Conservation (phyloP, 2,797 vertebrate genomes). For the Kryptolebias ocellatus region DNA sequence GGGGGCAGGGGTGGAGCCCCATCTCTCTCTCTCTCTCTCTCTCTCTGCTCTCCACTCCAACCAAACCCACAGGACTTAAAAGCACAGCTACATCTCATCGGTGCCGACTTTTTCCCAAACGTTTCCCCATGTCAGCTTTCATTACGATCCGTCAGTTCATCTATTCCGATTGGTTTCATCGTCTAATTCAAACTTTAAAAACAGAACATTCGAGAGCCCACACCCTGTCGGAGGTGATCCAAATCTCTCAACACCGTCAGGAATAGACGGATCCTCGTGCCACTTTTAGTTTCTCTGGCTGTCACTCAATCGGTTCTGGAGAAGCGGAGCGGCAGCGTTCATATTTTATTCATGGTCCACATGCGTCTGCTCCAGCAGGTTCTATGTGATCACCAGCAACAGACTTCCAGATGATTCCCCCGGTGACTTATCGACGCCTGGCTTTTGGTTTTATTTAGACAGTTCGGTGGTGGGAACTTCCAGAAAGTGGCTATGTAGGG, state of each 20-base stretch:
- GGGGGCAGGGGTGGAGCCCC: slow-evolving; percentile 75
- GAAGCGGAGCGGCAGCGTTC: slow-evolving; percentile 28
- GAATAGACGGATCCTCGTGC: slow-evolving; percentile 9
- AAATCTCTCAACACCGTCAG: background rate
- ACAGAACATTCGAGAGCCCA: background rate
- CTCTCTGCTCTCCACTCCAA: slow-evolving; percentile 42
- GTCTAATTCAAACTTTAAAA: background rate
- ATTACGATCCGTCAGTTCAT: background rate
- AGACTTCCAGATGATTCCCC: slow-evolving; percentile 64
- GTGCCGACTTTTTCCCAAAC: background rate
- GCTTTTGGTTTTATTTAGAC: slow-evolving; percentile 68
- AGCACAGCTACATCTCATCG: slow-evolving; percentile 11
- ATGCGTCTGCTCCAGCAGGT: slow-evolving; percentile 47
- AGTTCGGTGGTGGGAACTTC: slow-evolving; percentile 47
- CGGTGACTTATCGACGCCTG: slow-evolving; percentile 73
- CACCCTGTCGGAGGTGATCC: background rate
- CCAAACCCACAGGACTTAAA: slow-evolving; percentile 27
- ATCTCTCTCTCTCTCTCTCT: slow-evolving; percentile 45
- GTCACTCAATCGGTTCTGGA: slow-evolving; percentile 12
- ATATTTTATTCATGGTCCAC: slow-evolving; percentile 70
- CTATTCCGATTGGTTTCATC: background rate
- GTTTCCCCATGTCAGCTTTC: background rate
- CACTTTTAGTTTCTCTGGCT: slow-evolving; percentile 3
- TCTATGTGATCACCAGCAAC: slow-evolving; percentile 69
- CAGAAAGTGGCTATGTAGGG: slow-evolving; percentile 32